Conservation (phyloP, 2,888 invertebrate species). For the Periphyllus acericola region DNA sequence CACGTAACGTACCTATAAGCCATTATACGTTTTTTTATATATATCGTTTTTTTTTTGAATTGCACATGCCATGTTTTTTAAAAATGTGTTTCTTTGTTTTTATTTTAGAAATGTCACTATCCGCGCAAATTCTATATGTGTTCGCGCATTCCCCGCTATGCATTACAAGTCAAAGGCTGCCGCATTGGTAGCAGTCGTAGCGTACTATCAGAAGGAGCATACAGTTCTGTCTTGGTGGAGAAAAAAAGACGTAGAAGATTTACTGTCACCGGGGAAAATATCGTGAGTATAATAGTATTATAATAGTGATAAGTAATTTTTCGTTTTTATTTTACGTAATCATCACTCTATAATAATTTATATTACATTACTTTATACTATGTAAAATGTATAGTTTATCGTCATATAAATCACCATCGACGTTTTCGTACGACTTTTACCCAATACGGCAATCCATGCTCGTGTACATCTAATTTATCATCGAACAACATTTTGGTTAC, state of each 20-base stretch:
- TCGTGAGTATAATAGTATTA: background rate
- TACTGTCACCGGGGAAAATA: background rate
- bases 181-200: background rate
- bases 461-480: slow-evolving; percentile 25
- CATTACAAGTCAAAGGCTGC: background rate
- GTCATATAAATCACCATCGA: background rate
- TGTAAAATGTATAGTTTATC: too few relatives aligned
- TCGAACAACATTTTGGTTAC: slow-evolving; percentile 23
- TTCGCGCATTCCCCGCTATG: background rate
- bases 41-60: too few relatives aligned
- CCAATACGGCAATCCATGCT: background rate
- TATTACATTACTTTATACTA: too few relatives aligned
- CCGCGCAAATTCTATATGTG: background rate
- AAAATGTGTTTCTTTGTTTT: background rate
- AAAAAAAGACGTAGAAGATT: background rate
- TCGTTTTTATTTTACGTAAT: background rate
- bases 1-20: too few relatives aligned
- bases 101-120: slow-evolving; percentile 12
- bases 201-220: background rate
- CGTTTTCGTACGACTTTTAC: background rate
- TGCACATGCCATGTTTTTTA: background rate
- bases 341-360: background rate
- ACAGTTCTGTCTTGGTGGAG: background rate
- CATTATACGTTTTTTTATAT: too few relatives aligned
- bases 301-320: background rate